Evolutionary conservation across 2,797 vertebrate genomes (phyloP), one percentile per base, ranked within the genome.

Genomic region (Luscinia luscinia): DNA sequence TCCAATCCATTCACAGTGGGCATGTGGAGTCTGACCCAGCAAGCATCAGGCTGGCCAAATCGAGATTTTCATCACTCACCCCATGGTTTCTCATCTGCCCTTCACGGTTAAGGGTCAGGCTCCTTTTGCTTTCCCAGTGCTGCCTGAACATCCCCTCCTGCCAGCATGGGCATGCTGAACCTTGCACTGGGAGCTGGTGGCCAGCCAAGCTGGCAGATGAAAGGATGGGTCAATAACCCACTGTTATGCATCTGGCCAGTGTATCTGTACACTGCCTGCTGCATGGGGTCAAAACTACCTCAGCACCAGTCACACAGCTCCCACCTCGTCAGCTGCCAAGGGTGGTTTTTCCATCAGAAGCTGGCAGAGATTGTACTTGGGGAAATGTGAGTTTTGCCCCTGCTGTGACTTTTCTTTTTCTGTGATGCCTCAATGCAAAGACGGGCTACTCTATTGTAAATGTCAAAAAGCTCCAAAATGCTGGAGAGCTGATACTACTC

Each of bases 1-100:
- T 79, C 94, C 40, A 87, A 59, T 84, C 75, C 78, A 45, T 66
- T 94, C 95, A 76, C 86, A 89, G 89, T 20, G 90, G 86, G 92
- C 86, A 67, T 66, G 81, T 61, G 87, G 87, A 92, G 84, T 28
- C 54, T 4, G 28, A 82, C 84, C 74, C 90, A 92, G 81, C 86
- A 90, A 95, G 81, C 63, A 36, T 28, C 72, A 59, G 40, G 58
- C 86, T 87, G 81, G 80, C 70, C 87, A 96, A 63, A 80, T 15
- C 14, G 11, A 79, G 55, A 74, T 92, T 93, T 90, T 69, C 81
- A 64, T 89, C 61, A 43, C 32, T 84, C 78, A 52, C 41, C 22
- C 51, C 1, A 11, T 63, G 86, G 52, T 61, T 95, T 73, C 74
- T 92, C 63, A 23, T 79, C 85, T 86, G 88, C 78, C 78, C 64